Conservation (phyloP, 2,113 vertebrate genomes). For the Oxyruncus cristatus region DNA sequence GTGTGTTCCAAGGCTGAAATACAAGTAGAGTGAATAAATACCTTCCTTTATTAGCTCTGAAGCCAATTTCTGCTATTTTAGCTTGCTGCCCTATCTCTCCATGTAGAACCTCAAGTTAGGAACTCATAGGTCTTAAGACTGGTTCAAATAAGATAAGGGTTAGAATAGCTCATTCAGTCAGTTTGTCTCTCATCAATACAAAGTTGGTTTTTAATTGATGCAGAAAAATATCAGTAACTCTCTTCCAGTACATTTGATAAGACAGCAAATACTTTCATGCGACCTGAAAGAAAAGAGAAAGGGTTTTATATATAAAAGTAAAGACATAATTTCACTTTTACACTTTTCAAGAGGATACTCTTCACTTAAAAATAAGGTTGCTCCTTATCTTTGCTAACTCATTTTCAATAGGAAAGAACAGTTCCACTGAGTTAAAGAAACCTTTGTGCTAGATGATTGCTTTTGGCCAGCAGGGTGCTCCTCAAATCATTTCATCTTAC, state of each 20-base stretch:
- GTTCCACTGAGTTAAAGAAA: background rate
- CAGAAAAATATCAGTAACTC: background rate
- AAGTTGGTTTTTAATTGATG: background rate
- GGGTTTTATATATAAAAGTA: background rate
- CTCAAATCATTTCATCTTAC: background rate
- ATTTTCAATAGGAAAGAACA: background rate
- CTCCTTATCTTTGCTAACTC: background rate
- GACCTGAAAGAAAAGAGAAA: background rate
- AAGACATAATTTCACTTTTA: background rate
- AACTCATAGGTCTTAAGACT: background rate
- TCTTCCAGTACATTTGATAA: background rate
- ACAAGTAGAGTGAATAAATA: background rate
- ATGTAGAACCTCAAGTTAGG: background rate
- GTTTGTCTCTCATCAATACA: background rate
- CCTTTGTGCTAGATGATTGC: background rate
- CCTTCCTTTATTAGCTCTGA: background rate
- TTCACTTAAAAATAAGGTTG: background rate
- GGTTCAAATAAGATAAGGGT: background rate
- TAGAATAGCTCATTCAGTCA: background rate
- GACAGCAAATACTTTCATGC: background rate
- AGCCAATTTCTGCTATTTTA: background rate
- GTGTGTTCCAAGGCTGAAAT: background rate
- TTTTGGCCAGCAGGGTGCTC: background rate
- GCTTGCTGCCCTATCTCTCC: background rate
- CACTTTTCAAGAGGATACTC: background rate